These are phyloP conservation scores for Chelonoidis abingdonii DNA, from an alignment of 2,113 vertebrate species.

Conservation along the genomic window DNA sequence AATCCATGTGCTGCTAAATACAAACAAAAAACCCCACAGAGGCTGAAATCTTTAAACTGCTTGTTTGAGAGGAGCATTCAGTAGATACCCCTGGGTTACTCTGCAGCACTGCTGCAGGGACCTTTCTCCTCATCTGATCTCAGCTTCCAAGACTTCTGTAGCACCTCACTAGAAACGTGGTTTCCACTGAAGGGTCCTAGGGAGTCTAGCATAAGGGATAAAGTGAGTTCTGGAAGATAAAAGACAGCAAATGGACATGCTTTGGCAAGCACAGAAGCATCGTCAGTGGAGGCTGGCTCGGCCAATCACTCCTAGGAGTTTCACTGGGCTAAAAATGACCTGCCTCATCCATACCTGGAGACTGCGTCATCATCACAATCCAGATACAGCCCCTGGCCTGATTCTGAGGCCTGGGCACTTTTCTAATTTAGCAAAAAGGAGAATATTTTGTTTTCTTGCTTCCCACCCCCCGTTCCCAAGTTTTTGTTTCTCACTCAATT, in stretches of 20 bases:
- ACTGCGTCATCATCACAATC: rapidly evolving
- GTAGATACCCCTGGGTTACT: not conserved
- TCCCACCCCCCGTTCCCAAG: not conserved
- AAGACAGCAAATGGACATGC: not conserved
- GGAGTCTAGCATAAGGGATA: not conserved
- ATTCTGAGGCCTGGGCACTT: not conserved
- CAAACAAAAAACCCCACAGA: not conserved
- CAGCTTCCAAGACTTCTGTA: not conserved
- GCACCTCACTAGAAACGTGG: not conserved
- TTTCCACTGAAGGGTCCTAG: not conserved
- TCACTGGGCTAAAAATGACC: rapidly evolving
- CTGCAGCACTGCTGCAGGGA: not conserved
- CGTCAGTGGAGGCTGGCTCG: not conserved
- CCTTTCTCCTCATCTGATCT: not conserved
- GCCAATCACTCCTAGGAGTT: not conserved
- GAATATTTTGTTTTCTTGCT: not conserved
- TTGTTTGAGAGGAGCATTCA: not conserved
- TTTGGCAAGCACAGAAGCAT: not conserved
- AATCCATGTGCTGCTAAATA: not conserved
- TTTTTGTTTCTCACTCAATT: not conserved
- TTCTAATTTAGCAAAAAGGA: not conserved
- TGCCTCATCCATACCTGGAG: not conserved
- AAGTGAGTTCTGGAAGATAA: not conserved
- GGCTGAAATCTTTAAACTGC: not conserved
- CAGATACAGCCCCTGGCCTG: not conserved